phyloP scores from a whole-genome alignment of 2,113 vertebrate genomes.

The Globicephala melas region DNA sequence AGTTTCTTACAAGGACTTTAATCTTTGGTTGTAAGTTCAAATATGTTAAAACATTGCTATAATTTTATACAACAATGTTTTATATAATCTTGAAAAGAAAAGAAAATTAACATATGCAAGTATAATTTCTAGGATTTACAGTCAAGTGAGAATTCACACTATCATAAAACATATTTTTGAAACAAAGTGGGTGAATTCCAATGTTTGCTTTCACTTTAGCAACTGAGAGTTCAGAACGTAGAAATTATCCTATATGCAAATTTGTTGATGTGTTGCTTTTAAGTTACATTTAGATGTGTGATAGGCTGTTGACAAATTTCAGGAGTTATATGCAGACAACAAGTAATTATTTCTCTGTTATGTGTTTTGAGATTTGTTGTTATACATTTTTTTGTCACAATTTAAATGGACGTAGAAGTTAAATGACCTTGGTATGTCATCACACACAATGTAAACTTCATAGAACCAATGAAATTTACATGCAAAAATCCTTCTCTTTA shows the following conservation, averaged over 20 bases:
- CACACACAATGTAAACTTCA: neutral
- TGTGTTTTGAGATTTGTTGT: neutral
- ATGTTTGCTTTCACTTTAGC: neutral
- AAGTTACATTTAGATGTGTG: neutral
- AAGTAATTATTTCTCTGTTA: neutral
- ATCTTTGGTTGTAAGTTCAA: neutral
- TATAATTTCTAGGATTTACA: neutral
- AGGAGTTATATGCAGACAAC: neutral
- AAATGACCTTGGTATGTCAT: neutral
- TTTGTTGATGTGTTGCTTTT: neutral
- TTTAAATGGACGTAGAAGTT: neutral
- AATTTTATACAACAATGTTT: neutral
- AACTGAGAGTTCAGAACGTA: neutral
- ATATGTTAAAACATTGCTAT: neutral
- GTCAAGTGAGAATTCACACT: neutral
- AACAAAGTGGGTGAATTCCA: neutral
- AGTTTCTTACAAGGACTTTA: neutral
- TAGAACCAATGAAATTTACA: neutral
- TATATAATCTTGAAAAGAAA: neutral
- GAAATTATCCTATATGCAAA: neutral
- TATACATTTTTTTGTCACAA: neutral
- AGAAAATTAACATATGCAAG: neutral
- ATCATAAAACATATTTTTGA: neutral
- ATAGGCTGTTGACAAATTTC: neutral
- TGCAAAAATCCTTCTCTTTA: neutral